Conservation (phyloP, 2,797 vertebrate species). For the Chelmon rostratus region DNA sequence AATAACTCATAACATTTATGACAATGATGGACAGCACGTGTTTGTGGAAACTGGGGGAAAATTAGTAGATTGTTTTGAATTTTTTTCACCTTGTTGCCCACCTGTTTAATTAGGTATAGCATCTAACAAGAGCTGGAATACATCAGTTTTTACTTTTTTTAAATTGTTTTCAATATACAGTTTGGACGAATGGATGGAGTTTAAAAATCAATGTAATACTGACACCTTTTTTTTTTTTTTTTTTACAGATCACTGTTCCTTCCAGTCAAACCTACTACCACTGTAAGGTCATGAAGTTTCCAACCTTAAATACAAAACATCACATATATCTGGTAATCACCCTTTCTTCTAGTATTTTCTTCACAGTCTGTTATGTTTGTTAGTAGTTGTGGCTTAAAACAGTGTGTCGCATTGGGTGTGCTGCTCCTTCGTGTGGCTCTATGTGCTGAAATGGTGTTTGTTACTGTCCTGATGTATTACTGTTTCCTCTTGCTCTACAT, state of each 20-base stretch:
- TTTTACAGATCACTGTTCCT: conserved; percentile 84
- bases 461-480: too few species aligned
- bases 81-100: background rate
- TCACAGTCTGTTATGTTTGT: too few species aligned
- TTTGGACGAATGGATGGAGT: conserved; percentile 11
- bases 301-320: conserved; percentile 81
- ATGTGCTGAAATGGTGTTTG: too few species aligned
- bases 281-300: conserved; percentile 84
- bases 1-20: background rate
- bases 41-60: background rate
- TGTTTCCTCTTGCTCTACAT: too few species aligned
- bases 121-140: background rate
- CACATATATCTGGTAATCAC: conserved; percentile 86
- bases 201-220: background rate
- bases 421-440: too few species aligned
- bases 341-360: background rate
- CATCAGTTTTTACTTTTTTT: background rate
- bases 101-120: background rate
- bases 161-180: background rate
- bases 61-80: background rate
- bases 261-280: conserved; percentile 84
- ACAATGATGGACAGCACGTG: background rate
- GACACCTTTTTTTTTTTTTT: background rate
- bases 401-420: too few species aligned
- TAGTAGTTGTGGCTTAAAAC: too few species aligned